phyloP scores from a whole-genome alignment of 2,797 vertebrate genomes.

The Enteromius fasciolatus region DNA sequence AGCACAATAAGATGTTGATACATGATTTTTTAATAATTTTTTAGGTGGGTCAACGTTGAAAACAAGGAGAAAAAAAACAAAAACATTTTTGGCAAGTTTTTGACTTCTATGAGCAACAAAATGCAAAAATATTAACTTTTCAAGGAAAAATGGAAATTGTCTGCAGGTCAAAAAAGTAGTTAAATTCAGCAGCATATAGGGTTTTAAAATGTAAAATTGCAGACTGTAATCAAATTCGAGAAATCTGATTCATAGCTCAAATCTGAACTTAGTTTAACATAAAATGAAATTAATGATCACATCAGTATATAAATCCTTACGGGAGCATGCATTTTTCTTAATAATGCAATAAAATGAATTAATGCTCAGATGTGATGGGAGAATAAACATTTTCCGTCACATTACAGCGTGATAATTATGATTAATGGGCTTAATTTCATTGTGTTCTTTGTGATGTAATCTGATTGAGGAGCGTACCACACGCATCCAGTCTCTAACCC shows the following conservation, averaged over 20 bases:
- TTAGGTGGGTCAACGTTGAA: neutral
- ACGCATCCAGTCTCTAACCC: constrained; percentile 29
- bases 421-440: constrained; percentile 35
- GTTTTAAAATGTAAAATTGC: neutral
- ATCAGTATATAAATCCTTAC: neutral
- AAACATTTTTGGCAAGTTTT: neutral
- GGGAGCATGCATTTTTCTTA: neutral
- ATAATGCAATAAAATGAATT: neutral
- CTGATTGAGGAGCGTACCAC: constrained; percentile 10
- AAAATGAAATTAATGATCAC: neutral
- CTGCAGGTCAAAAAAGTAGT: neutral
- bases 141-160: neutral
- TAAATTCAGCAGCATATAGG: neutral
- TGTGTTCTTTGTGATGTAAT: constrained; percentile 33
- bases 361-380: neutral
- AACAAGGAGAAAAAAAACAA: neutral
- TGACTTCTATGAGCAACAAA: neutral
- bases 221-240: neutral
- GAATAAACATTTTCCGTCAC: constrained; percentile 33
- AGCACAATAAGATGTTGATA: neutral
- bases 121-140: neutral
- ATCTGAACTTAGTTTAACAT: neutral
- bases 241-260: neutral
- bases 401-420: constrained; percentile 31
- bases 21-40: neutral